Evolutionary conservation across 2,113 vertebrate species (phyloP).

Genomic region (Onychostoma macrolepis): DNA sequence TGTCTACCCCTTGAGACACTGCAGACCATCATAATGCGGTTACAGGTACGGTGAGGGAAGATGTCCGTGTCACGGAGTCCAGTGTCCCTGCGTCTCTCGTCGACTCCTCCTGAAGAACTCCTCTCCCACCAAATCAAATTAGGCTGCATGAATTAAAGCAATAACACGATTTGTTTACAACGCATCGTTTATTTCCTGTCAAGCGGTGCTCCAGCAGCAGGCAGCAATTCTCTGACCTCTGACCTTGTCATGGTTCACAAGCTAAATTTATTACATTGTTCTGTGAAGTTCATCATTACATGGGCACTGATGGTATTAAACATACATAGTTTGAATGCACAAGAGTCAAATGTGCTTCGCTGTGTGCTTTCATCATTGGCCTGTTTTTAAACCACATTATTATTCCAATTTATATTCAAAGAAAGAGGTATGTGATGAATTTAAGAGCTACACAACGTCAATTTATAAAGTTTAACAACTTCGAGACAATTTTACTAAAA

Average conservation of each 20-base stretch:
- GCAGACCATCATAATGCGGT: slow-evolving; percentile 67
- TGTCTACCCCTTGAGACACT: slow-evolving; percentile 62
- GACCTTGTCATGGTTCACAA: slow-evolving; percentile 72
- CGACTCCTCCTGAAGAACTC: slow-evolving; percentile 66
- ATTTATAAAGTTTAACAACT: no score
- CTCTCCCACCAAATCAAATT: slow-evolving; percentile 73
- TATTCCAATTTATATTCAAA: not conserved
- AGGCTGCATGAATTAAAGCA: slow-evolving; percentile 80
- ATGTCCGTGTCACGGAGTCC: slow-evolving; percentile 46
- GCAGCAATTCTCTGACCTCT: slow-evolving; percentile 65
- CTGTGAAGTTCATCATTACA: slow-evolving; percentile 62
- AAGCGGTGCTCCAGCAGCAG: slow-evolving; percentile 69
- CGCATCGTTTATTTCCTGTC: slow-evolving; percentile 79
- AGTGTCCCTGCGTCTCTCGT: slow-evolving; percentile 38
- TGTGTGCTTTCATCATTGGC: slow-evolving; percentile 12
- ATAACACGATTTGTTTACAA: slow-evolving; percentile 81
- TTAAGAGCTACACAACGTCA: no score
- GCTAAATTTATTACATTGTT: slow-evolving; percentile 69
- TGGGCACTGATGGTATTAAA: slow-evolving; percentile 66
- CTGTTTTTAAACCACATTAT: not conserved
- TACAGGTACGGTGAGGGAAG: slow-evolving; percentile 62
- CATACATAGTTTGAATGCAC: slow-evolving; percentile 66
- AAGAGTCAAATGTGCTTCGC: slow-evolving; percentile 58
- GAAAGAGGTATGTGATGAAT: not conserved
- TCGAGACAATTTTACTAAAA: not conserved